These are phyloP conservation scores for Flabesymbios commensalis DNA, from an alignment of 2,888 invertebrate genomes.

Conservation along the genomic window DNA sequence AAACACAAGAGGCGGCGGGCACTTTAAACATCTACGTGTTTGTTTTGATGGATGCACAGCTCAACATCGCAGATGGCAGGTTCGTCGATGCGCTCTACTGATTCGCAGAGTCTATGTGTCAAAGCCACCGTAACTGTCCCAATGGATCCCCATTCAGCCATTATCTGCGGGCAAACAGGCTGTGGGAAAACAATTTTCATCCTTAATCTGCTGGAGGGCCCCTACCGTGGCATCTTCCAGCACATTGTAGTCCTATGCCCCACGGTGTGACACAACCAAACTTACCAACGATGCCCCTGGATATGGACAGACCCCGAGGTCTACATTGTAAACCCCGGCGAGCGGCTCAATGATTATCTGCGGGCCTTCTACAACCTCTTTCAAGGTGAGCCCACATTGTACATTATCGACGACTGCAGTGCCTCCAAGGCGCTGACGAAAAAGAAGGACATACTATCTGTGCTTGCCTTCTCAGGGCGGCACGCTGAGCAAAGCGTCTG, in stretches of 20 bases:
- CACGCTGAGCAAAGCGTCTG: conserved; percentile 12
- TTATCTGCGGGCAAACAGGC: conserved; percentile 18
- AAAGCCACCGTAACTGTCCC: background rate
- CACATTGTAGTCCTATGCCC: conserved; percentile 21
- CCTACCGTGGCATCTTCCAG: conserved; percentile 10
- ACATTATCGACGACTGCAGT: conserved; percentile 32
- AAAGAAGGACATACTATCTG: conserved; percentile 17
- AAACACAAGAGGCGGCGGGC: conserved; percentile 14
- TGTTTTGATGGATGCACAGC: conserved; percentile 29
- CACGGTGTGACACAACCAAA: conserved; percentile 6
- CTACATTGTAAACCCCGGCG: conserved; percentile 11
- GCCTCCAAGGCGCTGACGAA: conserved; percentile 26
- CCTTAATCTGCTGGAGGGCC: conserved; percentile 14
- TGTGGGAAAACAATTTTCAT: conserved; percentile 23
- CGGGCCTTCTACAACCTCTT: conserved; percentile 18
- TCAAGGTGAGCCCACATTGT: conserved; percentile 26
- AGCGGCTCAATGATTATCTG: conserved; percentile 22
- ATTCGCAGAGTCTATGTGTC: no score
- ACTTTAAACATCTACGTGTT: conserved; percentile 28
- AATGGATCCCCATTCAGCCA: conserved; percentile 4
- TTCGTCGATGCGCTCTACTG: conserved; percentile 21
- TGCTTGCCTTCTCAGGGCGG: conserved; percentile 8
- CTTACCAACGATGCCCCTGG: conserved; percentile 3
- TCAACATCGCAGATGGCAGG: conserved; percentile 30
- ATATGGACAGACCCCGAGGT: conserved; percentile 8